Evolutionary conservation across 2,797 vertebrate genomes (phyloP), one percentile per base, ranked within the genome.

Genomic region (Carcharodon carcharias): DNA sequence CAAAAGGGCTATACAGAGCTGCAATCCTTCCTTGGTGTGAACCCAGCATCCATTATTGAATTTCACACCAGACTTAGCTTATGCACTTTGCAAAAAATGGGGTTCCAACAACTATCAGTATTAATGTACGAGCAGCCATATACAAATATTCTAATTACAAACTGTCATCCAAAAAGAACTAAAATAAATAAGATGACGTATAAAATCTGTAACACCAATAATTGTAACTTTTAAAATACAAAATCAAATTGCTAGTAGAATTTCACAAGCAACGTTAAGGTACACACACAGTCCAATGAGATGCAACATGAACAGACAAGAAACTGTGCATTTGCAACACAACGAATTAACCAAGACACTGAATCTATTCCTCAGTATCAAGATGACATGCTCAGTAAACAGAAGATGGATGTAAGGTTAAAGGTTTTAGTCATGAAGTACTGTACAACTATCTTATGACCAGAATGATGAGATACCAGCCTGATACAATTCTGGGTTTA

Each of bases 111-210:
- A 95, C 71, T 73, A 67, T 94, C n/a, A 40, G 45, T 71, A 73
- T 45, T 95, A 69, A 26, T 54, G 21, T 54, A 71, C 40, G 69
- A 95, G 28, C 54, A 95, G 71, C n/a, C 69, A 61, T 92, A 63
- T 92, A 61, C 89, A 92, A 28, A 63, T 77, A 95, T 77, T 77
- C 69, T 73, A 95, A 95, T 35, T 71, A 50, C 65, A 95, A 95
- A 95, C 11, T 0, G 65, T 71, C 12, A 31, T 73, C 65, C 50
- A 54, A 54, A 71, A 69, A 21, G 3, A 69, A 92, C 45, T 63
- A 91, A 91, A 91, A 91, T 91, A 91, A 91, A 91, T 91, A 91
- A 12, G 58, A 94, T 45, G 23, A 69, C 67, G 50, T 95, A 54
- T 50, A 77, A 95, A 77, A 95, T 77, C 28, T 95, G 54, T n/a